These are phyloP conservation scores for Enteromius thamalakanensis DNA, from an alignment of 2,797 vertebrate genomes.

Conservation along the genomic window DNA sequence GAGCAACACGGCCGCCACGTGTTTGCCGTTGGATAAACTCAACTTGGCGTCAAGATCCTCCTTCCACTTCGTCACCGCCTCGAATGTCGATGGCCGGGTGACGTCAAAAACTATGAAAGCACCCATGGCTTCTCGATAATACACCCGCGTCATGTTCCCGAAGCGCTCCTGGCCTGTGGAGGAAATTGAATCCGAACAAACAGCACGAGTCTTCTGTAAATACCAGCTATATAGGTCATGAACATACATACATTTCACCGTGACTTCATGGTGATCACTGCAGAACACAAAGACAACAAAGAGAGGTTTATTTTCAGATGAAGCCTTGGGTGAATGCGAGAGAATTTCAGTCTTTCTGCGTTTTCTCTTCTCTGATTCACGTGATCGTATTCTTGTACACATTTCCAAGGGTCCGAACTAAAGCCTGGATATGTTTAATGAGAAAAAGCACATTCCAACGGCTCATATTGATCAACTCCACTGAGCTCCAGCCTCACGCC, in stretches of 20 bases:
- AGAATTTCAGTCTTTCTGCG: neutral
- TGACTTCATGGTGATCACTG: conserved; percentile 10
- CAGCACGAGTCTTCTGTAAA: neutral
- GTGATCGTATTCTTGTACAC: neutral
- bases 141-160: conserved; percentile 98
- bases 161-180: conserved; percentile 93
- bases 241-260: neutral
- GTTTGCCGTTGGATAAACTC: conserved; percentile 87
- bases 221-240: neutral
- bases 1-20: conserved; percentile 89
- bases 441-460: conserved; percentile 34
- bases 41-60: conserved; percentile 96
- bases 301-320: conserved; percentile 25
- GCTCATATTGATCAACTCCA: conserved; percentile 25
- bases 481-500: conserved; percentile 22
- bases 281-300: conserved; percentile 21
- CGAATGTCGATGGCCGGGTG: conserved; percentile 91
- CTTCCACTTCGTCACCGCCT: conserved; percentile 96
- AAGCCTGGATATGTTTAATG: conserved; percentile 32
- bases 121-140: conserved; percentile 96
- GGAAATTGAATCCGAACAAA: neutral
- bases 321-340: neutral
- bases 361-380: neutral
- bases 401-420: neutral
- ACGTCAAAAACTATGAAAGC: conserved; percentile 96